Conservation (phyloP, 2,113 vertebrate genomes). For the Oriolus oriolus region DNA sequence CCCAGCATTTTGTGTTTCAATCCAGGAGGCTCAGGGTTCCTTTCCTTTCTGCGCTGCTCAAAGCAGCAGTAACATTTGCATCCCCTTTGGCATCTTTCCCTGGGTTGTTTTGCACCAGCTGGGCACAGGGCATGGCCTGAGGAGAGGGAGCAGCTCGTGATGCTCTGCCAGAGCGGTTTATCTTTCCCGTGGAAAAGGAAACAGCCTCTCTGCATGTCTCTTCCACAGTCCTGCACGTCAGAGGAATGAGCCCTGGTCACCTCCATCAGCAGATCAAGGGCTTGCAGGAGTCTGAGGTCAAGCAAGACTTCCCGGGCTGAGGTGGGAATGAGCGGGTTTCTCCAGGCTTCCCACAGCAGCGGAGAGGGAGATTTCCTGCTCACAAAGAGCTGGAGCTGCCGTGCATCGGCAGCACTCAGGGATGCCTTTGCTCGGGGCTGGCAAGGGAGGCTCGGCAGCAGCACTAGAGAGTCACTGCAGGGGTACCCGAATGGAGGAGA, state of each 20-base stretch:
- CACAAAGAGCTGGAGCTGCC: not conserved
- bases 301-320: not conserved
- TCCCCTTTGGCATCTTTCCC: not conserved
- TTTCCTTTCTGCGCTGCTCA: not conserved
- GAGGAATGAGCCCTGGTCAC: not conserved
- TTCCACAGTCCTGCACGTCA: not conserved
- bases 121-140: not conserved
- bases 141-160: not conserved
- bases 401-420: not conserved
- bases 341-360: not conserved
- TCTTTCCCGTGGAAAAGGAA: not conserved
- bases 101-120: not conserved
- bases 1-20: not conserved
- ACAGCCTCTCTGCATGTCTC: accelerated
- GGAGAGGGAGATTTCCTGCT: not conserved
- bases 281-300: not conserved
- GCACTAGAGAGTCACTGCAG: not conserved
- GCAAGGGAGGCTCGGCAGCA: not conserved
- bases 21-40: not conserved
- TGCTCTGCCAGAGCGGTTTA: not conserved
- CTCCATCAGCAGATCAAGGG: not conserved
- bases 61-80: not conserved
- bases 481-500: accelerated
- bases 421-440: not conserved
- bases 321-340: not conserved